A percentile compares a stretch with the other conserved stretches of the same genome.
phyloP scores from a whole-genome alignment of 2,797 vertebrate genomes.

The Diplodus sargus region DNA sequence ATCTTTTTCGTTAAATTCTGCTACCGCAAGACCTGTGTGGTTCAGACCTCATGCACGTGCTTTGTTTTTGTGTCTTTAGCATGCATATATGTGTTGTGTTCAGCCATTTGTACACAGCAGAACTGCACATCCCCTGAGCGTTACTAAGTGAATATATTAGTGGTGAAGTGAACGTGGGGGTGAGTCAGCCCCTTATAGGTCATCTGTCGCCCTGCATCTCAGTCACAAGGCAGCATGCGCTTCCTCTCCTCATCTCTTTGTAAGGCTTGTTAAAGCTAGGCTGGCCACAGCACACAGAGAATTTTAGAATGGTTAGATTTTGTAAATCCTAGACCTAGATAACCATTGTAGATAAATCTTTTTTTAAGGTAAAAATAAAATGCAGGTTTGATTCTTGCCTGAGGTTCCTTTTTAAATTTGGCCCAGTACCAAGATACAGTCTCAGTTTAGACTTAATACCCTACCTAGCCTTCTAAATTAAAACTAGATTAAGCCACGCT shows the following conservation, averaged over 20 bases:
- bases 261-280: slow-evolving; percentile 41
- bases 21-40: not conserved
- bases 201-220: slow-evolving; percentile 86
- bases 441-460: slow-evolving; percentile 18
- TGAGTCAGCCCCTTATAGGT: slow-evolving; percentile 87
- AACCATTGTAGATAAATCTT: slow-evolving; percentile 5
- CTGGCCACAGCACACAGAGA: slow-evolving; percentile 32
- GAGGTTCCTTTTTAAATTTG: slow-evolving; percentile 21
- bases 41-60: slow-evolving; percentile 11
- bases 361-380: slow-evolving; percentile 22
- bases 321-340: slow-evolving; percentile 1
- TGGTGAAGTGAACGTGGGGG: slow-evolving; percentile 81
- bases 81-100: slow-evolving; percentile 31
- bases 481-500: slow-evolving; percentile 19
- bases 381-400: not conserved
- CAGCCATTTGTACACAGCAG: slow-evolving; percentile 50
- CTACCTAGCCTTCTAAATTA: slow-evolving; percentile 19
- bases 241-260: slow-evolving; percentile 63
- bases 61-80: slow-evolving; percentile 27
- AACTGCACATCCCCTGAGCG: slow-evolving; percentile 74
- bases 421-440: slow-evolving; percentile 1
- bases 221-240: slow-evolving; percentile 76
- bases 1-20: slow-evolving; percentile 18
- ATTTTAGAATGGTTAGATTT: slow-evolving; percentile 13
- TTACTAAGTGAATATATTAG: slow-evolving; percentile 83